These are phyloP conservation scores for Sialis fuliginosa DNA, from an alignment of 2,888 invertebrate species.

Conservation along the genomic window DNA sequence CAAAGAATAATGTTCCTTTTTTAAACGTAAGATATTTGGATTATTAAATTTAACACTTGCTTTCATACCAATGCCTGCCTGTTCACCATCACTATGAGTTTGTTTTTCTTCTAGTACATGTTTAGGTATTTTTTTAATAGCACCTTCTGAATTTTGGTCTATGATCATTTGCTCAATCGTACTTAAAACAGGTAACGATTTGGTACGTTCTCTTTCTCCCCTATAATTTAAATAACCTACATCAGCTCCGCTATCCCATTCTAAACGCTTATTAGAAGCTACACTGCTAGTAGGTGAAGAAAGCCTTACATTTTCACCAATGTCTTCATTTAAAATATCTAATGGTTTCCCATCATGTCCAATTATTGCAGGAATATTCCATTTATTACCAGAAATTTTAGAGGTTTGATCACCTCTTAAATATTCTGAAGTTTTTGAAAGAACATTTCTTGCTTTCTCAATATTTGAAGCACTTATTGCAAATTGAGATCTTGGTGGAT, in stretches of 20 bases:
- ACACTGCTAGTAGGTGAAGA: slow-evolving; percentile 56
- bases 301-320: slow-evolving; percentile 6
- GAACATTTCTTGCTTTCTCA: too few relatives aligned
- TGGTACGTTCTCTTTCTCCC: slow-evolving; percentile 18
- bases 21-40: slow-evolving; percentile 17
- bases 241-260: slow-evolving; percentile 80
- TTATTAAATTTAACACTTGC: not conserved
- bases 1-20: slow-evolving; percentile 14
- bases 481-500: not conserved
- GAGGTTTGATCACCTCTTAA: not conserved
- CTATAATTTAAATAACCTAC: slow-evolving; percentile 47
- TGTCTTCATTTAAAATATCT: not conserved
- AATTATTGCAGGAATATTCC: slow-evolving; percentile 23
- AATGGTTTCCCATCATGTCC: slow-evolving; percentile 15
- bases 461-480: too few relatives aligned
- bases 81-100: slow-evolving; percentile 3
- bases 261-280: slow-evolving; percentile 54
- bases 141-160: slow-evolving; percentile 7
- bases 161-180: slow-evolving; percentile 9
- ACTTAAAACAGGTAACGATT: slow-evolving; percentile 6
- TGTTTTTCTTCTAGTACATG: not conserved
- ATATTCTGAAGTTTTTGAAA: too few relatives aligned
- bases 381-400: slow-evolving; percentile 13
- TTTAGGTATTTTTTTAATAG: not conserved
- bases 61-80: not conserved